Conservation (phyloP, 2,888 invertebrate genomes). For the Amiota minor region DNA sequence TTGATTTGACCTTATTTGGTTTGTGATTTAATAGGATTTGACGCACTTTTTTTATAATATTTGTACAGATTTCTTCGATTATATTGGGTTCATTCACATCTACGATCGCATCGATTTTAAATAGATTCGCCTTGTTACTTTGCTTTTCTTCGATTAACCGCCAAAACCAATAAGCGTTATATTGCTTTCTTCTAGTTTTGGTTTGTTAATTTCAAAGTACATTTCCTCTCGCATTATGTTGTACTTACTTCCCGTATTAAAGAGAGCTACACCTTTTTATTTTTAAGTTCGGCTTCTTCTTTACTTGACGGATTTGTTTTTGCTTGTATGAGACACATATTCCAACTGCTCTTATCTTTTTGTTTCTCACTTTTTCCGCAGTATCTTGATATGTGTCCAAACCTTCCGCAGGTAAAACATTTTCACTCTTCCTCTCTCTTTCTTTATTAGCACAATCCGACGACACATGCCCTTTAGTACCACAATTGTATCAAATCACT, state of each 20-base stretch:
- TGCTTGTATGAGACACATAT: background rate
- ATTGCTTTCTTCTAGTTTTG: background rate
- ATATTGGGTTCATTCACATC: conserved; percentile 16
- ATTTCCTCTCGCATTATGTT: background rate
- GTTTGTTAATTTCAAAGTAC: background rate
- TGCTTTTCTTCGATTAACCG: background rate
- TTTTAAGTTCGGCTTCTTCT: background rate
- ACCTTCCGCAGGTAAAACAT: conserved; percentile 38
- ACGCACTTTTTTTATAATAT: background rate
- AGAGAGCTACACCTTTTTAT: no score
- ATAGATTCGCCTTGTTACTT: background rate
- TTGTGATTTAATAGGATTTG: background rate
- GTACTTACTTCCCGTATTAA: conserved; percentile 12
- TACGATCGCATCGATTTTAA: background rate
- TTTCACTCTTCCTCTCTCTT: conserved; percentile 35
- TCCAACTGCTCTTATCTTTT: background rate
- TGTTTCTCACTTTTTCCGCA: no score
- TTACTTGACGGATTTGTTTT: background rate
- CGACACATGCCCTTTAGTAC: no score
- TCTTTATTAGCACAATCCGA: no score
- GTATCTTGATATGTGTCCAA: conserved; percentile 38
- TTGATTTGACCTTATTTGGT: background rate
- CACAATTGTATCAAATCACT: no score
- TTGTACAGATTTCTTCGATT: background rate
- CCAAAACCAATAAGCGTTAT: background rate